phyloP scores from a whole-genome alignment of 53 echinoderm and acorn worm species.

The Henricia sp. region DNA sequence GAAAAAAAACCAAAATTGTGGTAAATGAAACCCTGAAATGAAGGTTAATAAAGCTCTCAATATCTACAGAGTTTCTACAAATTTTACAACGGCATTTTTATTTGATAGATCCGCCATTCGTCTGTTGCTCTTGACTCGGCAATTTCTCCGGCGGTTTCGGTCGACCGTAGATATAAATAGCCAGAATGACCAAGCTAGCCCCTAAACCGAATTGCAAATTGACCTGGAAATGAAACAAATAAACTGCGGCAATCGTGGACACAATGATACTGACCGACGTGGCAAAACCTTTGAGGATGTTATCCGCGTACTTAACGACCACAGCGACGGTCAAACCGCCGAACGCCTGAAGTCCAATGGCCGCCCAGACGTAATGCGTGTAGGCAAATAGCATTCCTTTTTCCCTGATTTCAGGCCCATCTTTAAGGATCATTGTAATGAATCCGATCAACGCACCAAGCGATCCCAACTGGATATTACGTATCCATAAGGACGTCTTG shows the following conservation, averaged over 20 bases:
- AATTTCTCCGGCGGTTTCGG: constrained; percentile 55
- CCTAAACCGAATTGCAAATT: constrained; percentile 85
- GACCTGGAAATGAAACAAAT: constrained; percentile 77
- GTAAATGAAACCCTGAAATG: too few relatives aligned
- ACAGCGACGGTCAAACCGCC: constrained; percentile 89
- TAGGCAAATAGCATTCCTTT: constrained; percentile 92
- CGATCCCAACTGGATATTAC: constrained; percentile 89
- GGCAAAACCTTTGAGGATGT: constrained; percentile 95
- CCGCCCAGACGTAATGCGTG: constrained; percentile 78
- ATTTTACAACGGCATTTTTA: too few relatives aligned
- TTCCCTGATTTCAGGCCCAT: constrained; percentile 67
- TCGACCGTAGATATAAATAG: constrained; percentile 81
- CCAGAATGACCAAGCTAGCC: constrained; percentile 72
- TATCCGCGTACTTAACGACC: constrained; percentile 95
- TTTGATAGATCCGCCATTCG: neutral
- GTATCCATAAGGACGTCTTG: constrained; percentile 82
- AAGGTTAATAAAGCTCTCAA: too few relatives aligned
- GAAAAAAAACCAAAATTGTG: too few relatives aligned
- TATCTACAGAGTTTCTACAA: too few relatives aligned
- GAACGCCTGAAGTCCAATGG: constrained; percentile 80
- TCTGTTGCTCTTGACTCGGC: neutral
- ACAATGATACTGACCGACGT: constrained; percentile 92
- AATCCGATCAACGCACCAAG: constrained; percentile 79
- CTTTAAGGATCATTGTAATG: constrained; percentile 73
- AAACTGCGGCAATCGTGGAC: constrained; percentile 79